These are phyloP conservation scores for Acleris sparsana DNA, from an alignment of 2,888 invertebrate genomes.

Conservation along the genomic window DNA sequence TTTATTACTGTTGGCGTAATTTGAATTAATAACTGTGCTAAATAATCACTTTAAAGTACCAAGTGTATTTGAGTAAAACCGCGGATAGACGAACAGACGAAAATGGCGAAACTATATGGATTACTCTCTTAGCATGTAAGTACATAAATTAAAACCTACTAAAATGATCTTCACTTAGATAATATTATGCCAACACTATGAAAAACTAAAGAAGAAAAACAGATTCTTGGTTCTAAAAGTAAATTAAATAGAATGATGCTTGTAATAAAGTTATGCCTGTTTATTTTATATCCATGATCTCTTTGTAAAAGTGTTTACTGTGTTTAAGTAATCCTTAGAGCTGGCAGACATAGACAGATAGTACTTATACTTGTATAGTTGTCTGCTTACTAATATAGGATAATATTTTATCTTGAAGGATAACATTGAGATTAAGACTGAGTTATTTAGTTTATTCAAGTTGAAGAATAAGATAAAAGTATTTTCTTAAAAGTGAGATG, in stretches of 20 bases:
- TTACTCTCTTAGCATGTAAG: no score
- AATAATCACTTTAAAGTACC: no score
- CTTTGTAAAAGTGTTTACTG: neutral
- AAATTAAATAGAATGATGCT: neutral
- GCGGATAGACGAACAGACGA: no score
- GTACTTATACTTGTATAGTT: neutral
- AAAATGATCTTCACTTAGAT: no score
- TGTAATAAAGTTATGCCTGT: neutral
- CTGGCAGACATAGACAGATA: neutral
- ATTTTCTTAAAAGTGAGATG: no score
- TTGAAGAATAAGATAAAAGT: no score
- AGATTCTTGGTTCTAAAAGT: neutral
- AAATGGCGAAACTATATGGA: no score
- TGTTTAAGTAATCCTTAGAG: neutral
- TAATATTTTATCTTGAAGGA: neutral
- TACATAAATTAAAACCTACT: no score
- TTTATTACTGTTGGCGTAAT: no score
- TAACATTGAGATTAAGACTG: neutral
- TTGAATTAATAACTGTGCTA: no score
- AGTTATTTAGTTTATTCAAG: no score
- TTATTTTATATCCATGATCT: neutral
- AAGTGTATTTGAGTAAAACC: no score
- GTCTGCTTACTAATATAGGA: neutral
- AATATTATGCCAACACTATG: neutral
- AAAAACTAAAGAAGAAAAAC: neutral